These are phyloP conservation scores for Chydorus sphaericus DNA, from an alignment of 2,888 invertebrate species.

Conservation along the genomic window DNA sequence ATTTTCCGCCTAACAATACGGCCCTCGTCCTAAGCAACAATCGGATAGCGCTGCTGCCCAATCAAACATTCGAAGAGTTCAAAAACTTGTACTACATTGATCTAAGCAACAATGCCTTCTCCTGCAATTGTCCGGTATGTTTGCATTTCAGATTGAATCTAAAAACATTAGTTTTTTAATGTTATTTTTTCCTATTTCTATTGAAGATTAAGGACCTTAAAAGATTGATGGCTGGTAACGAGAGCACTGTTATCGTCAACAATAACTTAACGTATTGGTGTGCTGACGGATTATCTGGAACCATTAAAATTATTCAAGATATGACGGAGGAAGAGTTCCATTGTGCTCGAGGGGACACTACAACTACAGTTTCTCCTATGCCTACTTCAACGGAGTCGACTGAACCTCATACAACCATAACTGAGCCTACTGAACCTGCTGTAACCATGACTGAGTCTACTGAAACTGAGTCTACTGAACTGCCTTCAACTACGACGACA, in stretches of 20 bases:
- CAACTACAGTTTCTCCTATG: neutral
- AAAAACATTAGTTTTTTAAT: too few species aligned
- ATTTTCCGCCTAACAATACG: conserved; percentile 31
- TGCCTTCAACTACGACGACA: too few species aligned
- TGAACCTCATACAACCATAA: too few species aligned
- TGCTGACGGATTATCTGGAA: conserved; percentile 11
- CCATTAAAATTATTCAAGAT: neutral
- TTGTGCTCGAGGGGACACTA: neutral
- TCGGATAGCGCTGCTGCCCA: conserved; percentile 37
- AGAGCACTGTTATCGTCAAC: neutral
- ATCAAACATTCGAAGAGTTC: conserved; percentile 42
- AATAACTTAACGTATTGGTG: conserved; percentile 10
- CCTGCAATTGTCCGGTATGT: conserved; percentile 40
- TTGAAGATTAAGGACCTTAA: too few species aligned
- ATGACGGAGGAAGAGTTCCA: conserved; percentile 12
- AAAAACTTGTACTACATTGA: conserved; percentile 28
- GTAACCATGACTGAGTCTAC: too few species aligned
- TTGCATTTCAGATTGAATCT: neutral
- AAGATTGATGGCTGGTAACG: neutral
- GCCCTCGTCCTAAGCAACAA: conserved; percentile 39
- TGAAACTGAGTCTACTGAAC: too few species aligned
- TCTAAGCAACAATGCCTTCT: conserved; percentile 40
- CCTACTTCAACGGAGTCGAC: too few species aligned
- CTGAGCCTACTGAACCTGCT: too few species aligned
- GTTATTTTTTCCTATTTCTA: too few species aligned